Base-by-base conservation (phyloP, 2,113 vertebrate genomes). In the Bufo bufo region DNA sequence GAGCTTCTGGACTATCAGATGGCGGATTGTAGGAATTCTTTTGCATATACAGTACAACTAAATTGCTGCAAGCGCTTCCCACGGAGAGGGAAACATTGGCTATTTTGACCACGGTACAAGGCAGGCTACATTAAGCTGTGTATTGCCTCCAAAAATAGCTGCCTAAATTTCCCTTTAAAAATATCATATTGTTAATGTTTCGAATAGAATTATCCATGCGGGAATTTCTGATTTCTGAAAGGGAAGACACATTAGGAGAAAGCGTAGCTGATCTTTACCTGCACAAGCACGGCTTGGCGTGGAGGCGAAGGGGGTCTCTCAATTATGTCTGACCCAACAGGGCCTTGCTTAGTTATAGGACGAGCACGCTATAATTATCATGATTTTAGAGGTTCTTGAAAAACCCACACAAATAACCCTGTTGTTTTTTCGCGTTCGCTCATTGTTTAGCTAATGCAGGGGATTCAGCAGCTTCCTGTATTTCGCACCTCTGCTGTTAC, bases 351-450 rank as follows among this genome's bases (percentile, higher is more conserved):
- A 69, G 81, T 84, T 89, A 78, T 66, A 89, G 23, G 59, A 74
- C 66, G 61, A 66, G 49, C 74, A 66, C 54, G 81, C 72, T 89
- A 52, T 89, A 89, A 89, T 89, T 89, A 89, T 89, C 50, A 66
- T 77, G 23, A 89, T 84, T 89, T 89, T 77, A 83, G 81, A 43
- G 58, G 59, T 77, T 78, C 72, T 65, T 89, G 74, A 78, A 89
- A 89, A 84, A 89, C 87, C 87, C 87, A 89, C 87, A 89, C 87
- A 89, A 84, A 89, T 84, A 89, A 89, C 72, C 87, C 87, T 66
- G 87, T 89, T 89, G 87, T 84, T 89, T 69, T 72, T 78, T 69
- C 69, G 65, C 65, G n/a, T 66, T 89, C 10, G 54, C 74, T 84
- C 72, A 89, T 89, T 89, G 87, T 89, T 89, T 78, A 47, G 45